phyloP scores from a whole-genome alignment of 35 echinoderm and acorn worm genomes.

The Lytechinus pictus region DNA sequence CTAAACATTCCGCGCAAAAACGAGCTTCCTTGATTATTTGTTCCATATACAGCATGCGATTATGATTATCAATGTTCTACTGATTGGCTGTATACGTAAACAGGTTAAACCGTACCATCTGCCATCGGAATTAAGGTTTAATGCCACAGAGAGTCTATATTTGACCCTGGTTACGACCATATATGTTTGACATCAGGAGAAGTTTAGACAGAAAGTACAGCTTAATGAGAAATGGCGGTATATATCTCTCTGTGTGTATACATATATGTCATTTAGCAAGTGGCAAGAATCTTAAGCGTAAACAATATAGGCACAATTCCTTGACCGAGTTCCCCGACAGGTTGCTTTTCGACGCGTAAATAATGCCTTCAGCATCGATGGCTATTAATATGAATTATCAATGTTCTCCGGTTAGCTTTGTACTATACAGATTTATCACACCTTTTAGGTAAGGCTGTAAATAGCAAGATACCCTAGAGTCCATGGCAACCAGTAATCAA shows the following conservation, averaged over 20 bases:
- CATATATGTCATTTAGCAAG: background rate
- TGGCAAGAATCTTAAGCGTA: background rate
- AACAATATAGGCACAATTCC: background rate
- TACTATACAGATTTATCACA: too few species aligned
- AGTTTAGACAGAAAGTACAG: background rate
- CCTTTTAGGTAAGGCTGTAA: too few species aligned
- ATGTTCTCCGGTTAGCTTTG: too few species aligned
- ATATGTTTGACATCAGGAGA: background rate
- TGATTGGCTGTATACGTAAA: background rate
- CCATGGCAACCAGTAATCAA: too few species aligned
- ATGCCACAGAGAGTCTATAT: background rate
- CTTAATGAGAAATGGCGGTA: background rate
- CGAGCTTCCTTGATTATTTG: slow-evolving; percentile 1
- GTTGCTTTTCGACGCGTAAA: background rate
- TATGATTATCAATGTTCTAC: background rate
- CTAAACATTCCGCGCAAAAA: background rate
- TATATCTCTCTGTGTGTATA: too few species aligned
- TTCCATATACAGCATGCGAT: background rate
- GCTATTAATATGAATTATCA: background rate
- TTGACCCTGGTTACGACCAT: background rate
- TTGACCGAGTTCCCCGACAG: background rate
- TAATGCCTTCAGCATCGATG: background rate
- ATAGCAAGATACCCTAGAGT: too few species aligned
- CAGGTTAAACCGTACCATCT: background rate
- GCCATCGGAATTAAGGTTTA: background rate